phyloP scores from a whole-genome alignment of 2,797 vertebrate genomes.

The Leucoraja ocellata region DNA sequence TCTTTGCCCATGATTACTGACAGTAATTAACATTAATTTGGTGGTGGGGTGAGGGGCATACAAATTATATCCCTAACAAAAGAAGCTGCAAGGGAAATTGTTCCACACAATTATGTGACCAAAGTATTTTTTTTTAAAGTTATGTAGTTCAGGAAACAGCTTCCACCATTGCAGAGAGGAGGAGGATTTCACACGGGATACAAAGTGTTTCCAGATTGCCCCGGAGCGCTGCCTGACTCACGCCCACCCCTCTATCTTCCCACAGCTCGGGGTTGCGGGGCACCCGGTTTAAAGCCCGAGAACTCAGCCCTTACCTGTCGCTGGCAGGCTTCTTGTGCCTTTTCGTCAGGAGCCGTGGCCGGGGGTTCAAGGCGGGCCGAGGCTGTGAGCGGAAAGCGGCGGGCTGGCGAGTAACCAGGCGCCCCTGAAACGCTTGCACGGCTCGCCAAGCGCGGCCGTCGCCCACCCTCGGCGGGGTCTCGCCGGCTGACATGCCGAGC shows the following conservation, averaged over 20 bases:
- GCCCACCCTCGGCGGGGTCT: slow-evolving; percentile 54
- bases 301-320: slow-evolving; percentile 40
- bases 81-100: not conserved
- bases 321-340: slow-evolving; percentile 42
- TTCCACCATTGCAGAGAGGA: not conserved
- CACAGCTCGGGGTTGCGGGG: too few species aligned
- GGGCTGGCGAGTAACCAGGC: slow-evolving; percentile 50
- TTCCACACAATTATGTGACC: not conserved
- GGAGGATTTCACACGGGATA: too few species aligned
- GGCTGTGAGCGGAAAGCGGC: slow-evolving; percentile 40
- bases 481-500: slow-evolving; percentile 59
- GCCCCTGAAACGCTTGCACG: slow-evolving; percentile 43
- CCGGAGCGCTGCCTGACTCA: not conserved
- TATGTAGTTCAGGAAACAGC: not conserved
- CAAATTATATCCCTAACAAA: not conserved
- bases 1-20: not conserved
- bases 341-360: slow-evolving; percentile 44
- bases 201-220: not conserved
- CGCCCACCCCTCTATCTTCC: not conserved
- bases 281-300: not conserved
- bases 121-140: not conserved
- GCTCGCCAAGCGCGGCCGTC: slow-evolving; percentile 46
- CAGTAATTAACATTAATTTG: not conserved
- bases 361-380: slow-evolving; percentile 41
- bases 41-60: not conserved